Base-by-base conservation (phyloP, 2,797 vertebrate genomes). In the Sebastes hopkinsi region DNA sequence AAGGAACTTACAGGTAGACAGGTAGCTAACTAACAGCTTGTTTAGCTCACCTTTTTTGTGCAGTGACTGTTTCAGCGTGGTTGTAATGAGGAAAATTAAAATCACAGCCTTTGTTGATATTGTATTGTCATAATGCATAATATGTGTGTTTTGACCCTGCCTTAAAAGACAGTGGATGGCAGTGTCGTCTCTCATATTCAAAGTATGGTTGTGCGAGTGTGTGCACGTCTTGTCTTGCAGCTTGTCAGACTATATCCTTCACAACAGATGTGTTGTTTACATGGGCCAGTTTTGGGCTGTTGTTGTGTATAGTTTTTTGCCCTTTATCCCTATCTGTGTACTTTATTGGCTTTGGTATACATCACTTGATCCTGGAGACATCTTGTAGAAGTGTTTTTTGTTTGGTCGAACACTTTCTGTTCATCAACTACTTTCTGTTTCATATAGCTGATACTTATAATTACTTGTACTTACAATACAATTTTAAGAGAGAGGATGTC, bases 31-130 rank as follows among this genome's bases (percentile, higher is more conserved):
- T 83, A 70, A 30, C 54, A n/a, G 68, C 67, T 67, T 59, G 65
- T 77, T 67, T 87, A 68, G 85, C 80, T 66, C 62, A 36, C 65
- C 23, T 66, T 69, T 60, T 84, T 60, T 84, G 87, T 81, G 72
- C 76, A 85, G 32, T 67, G 81, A 9, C 54, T 22, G 27, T 0
- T 34, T 11, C 6, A 12, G 67, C 10, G 1, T 32, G 32, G 9
- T 9, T 36, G 30, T 30, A 3, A 22, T 32, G 36, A 52, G 2
- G 18, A 11, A 10, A 54, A 54, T 29, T 38, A 13, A 56, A 60
- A 64, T 22, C 16, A 4, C 61, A 79, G 12, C n/a, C 8, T 13
- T 36, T 34, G 46, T 82, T 80, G 73, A 46, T 29, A 76, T 59
- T 25, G 52, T 12, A 6, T 72, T 64, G 8, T 59, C 36, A 1